phyloP scores from a whole-genome alignment of 23 tunicate genomes.

The Styela clava region DNA sequence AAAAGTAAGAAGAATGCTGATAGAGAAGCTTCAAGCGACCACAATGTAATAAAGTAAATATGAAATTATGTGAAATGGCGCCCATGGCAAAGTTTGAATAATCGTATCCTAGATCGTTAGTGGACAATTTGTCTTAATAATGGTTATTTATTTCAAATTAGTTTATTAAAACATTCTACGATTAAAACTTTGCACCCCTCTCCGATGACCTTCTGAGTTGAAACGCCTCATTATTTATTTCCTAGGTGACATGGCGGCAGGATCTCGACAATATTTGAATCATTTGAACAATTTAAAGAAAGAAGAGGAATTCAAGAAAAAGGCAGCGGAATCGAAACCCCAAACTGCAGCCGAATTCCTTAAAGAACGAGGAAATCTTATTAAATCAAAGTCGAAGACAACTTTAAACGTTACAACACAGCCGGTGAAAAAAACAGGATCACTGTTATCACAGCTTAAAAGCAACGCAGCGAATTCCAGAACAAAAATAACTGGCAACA shows the following conservation, averaged over 20 bases:
- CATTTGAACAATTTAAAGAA: conserved; percentile 43
- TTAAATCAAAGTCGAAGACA: conserved; percentile 15
- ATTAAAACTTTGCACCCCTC: too few species aligned
- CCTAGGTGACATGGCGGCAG: conserved; percentile 69
- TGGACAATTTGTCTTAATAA: too few species aligned
- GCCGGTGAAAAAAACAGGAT: neutral
- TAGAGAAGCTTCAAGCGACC: too few species aligned
- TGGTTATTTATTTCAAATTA: too few species aligned
- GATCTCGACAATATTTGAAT: conserved; percentile 76
- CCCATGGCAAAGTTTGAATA: too few species aligned
- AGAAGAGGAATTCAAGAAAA: conserved; percentile 26
- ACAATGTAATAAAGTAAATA: too few species aligned
- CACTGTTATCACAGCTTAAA: neutral
- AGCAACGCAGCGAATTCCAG: neutral
- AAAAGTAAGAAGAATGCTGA: too few species aligned
- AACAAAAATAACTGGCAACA: neutral
- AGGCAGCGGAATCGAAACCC: conserved; percentile 15
- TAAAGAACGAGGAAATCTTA: conserved; percentile 41
- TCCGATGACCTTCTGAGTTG: too few species aligned
- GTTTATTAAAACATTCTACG: too few species aligned
- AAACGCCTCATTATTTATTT: too few species aligned
- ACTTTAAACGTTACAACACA: neutral
- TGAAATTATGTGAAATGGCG: too few species aligned
- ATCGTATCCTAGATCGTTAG: too few species aligned
- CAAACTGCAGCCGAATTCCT: conserved; percentile 43